Base-by-base conservation (phyloP, 2,797 vertebrate genomes). In the Microchirus variegatus region DNA sequence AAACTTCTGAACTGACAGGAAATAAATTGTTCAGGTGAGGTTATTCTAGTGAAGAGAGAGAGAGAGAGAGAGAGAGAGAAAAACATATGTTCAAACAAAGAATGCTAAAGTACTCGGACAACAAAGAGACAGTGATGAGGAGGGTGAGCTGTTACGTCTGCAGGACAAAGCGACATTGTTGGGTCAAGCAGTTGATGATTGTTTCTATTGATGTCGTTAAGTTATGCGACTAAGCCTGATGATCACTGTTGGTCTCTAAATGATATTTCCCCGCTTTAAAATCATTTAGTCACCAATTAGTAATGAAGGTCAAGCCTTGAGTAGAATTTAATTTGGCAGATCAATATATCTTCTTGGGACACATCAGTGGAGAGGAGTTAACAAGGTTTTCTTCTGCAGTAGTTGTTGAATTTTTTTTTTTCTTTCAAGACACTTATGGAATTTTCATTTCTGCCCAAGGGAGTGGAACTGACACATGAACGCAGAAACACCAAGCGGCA, bases 1-100 rank as follows among this genome's bases (percentile, higher is more conserved):
- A 85, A 83, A 83, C 81, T 58, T 79, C 51, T 66, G 52, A 67
- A 77, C 67, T 3, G 26, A 70, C 58, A 59, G 42, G 46, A 78
- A 64, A 84, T 60, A 60, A 77, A 83, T 47, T 77, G 57, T 59
- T 67, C 44, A 52, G 42, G 38, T 48, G 70, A 67, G 59, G 53
- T 75, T 81, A 80, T 70, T 71, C 36, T 10, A 48, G 60, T 15
- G 65, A 65, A 74, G 48, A n/a, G 51, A 44, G 67, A 63, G 9
- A 59, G 31, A 56, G 42, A 42, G n/a, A 74, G 48, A n/a, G 51
- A 44, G 67, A 63, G 9, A 59, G 31, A 56, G 42, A 42, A 3
- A 51, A 66, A 62, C 36, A 64, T 53, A 72, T 31, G 67, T 61
- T 56, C 68, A 54, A 72, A 68, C 58, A 75, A 35, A 57, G 51